Base-by-base conservation (phyloP, 2,797 vertebrate species). In the Otolemur crassicaudatus region DNA sequence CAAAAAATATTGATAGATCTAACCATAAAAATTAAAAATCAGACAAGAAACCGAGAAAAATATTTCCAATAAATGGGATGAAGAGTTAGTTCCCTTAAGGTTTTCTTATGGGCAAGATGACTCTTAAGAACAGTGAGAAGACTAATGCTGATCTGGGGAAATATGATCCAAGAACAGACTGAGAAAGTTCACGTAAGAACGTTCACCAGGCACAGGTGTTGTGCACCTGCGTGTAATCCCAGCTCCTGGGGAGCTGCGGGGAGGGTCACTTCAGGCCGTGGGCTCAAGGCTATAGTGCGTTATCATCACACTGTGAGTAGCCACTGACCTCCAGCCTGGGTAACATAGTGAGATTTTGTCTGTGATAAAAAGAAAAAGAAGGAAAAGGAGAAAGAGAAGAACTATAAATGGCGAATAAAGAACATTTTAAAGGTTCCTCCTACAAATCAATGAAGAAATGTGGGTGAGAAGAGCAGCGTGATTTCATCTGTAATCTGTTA, bases 21-120 rank as follows among this genome's bases (percentile, higher is more conserved):
- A 90, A 94, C 27, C 60, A 46, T 31, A 96, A 90, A 95, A 92
- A 96, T 65, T 56, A 46, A 89, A 91, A 92, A 65, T 65, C 84
- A 70, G 25, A 91, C 37, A 89, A 70, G 49, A 93, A 87, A 76
- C 31, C 84, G 46, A 76, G 49, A 89, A 94, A 97, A 81, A 46
- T 60, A 37, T 61, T 93, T 87, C 49, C 56, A 82, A 65, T 6
- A 3, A 34, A 46, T 34, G 46, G 69, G 58, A 70, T 37, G 81
- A 84, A 65, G 65, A 73, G n/a, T 81, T 80, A 46, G 46, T 84
- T 27, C 81, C 69, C 40, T 79, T 61, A 77, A 87, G 72, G 13
- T 67, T 94, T 90, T 85, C 63, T 73, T 87, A 65, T 5, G 27
- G 20, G 17, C 69, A 72, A 22, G 43, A 49, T 27, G 70, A 69